Evolutionary conservation across 1,140 invertebrate genomes (phyloP).

Genomic region (Lordiphosa clarofinis): DNA sequence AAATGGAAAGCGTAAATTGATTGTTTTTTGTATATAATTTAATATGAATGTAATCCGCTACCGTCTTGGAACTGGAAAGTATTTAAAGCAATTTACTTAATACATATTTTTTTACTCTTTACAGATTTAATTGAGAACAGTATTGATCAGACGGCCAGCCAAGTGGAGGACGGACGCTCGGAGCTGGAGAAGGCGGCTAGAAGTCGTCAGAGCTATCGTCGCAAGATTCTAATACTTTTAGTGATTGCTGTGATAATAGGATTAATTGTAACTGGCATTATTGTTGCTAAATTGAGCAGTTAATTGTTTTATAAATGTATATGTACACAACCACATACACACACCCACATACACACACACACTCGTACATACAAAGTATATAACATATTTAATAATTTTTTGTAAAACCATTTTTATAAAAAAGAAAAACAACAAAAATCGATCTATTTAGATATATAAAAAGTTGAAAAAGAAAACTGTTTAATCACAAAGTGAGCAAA

Average conservation of each 20-base stretch:
- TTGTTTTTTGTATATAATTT: no score
- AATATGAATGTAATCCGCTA: no score
- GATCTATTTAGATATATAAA: constrained; percentile 30
- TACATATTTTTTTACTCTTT: constrained; percentile 12
- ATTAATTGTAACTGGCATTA: constrained; percentile 84
- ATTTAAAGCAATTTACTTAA: constrained; percentile 18
- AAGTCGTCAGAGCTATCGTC: constrained; percentile 87
- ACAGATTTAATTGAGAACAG: constrained; percentile 93
- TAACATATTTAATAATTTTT: constrained; percentile 43
- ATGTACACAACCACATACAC: constrained; percentile 21
- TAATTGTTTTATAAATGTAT: constrained; percentile 69
- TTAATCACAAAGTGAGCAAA: constrained; percentile 75
- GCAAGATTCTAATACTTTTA: constrained; percentile 86
- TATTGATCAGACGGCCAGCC: constrained; percentile 88
- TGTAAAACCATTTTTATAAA: constrained; percentile 68
- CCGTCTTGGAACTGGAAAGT: no score
- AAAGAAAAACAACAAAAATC: constrained; percentile 43
- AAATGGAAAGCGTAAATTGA: no score
- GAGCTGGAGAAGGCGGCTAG: constrained; percentile 89
- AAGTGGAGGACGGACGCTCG: constrained; percentile 88
- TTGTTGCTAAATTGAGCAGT: constrained; percentile 82
- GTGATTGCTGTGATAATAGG: constrained; percentile 84
- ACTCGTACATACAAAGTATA: constrained; percentile 22
- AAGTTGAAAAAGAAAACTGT: constrained; percentile 20
- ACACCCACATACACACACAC: constrained; percentile 32